These are phyloP conservation scores for Agrotis clavis DNA, from an alignment of 2,888 invertebrate genomes.

Conservation along the genomic window DNA sequence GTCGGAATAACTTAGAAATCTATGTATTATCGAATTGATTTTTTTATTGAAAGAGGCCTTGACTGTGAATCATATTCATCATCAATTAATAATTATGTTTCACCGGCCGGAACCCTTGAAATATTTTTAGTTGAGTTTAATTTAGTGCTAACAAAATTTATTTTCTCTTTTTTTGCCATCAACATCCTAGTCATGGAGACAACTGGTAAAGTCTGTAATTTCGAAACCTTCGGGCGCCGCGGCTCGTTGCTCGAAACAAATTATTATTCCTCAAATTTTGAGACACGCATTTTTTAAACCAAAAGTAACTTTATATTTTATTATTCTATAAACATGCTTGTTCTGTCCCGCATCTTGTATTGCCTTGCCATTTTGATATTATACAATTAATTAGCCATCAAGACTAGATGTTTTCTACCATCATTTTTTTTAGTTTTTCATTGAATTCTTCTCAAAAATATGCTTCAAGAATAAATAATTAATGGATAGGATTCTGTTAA, in stretches of 20 bases:
- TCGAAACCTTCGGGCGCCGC: conserved; percentile 32
- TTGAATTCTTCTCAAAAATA: not conserved
- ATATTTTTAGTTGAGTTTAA: conserved; percentile 28
- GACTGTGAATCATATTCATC: not conserved
- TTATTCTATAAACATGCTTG: conserved; percentile 2
- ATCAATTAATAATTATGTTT: too few species aligned
- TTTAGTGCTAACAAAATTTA: conserved; percentile 37
- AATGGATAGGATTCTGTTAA: not conserved
- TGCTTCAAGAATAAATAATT: not conserved
- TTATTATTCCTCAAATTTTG: conserved; percentile 27
- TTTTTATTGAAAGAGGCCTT: not conserved
- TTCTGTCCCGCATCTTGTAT: conserved; percentile 2
- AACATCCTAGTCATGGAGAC: conserved; percentile 52
- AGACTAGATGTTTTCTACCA: not conserved
- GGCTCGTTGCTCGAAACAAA: conserved; percentile 31
- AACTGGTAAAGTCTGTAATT: conserved; percentile 50
- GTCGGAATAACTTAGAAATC: not conserved
- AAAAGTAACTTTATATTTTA: not conserved
- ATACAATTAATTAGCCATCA: not conserved
- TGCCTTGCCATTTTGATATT: not conserved
- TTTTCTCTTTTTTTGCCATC: conserved; percentile 52
- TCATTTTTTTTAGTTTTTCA: not conserved
- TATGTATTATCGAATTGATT: not conserved
- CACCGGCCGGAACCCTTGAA: not conserved
- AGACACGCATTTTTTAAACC: not conserved